Evolutionary conservation across 2,888 invertebrate species (phyloP).

Genomic region (Subacronicta megacephala): DNA sequence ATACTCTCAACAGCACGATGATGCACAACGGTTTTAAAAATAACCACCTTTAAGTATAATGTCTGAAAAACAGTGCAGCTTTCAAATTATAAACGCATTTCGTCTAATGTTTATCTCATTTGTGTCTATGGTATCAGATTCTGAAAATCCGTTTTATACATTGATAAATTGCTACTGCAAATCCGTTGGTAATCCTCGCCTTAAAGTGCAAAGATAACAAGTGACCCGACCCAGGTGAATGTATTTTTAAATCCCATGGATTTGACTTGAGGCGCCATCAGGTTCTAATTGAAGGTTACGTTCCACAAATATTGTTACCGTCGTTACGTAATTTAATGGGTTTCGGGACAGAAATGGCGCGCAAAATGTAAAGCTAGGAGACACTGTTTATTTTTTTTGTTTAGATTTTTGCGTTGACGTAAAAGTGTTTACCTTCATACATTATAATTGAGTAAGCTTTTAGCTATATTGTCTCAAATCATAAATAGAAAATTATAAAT

Average conservation of each 20-base stretch:
- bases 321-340: constrained; percentile 39
- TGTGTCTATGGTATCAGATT: constrained; percentile 4
- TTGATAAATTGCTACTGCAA: constrained; percentile 34
- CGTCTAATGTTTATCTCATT: constrained; percentile 16
- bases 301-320: constrained; percentile 41
- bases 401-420: no score
- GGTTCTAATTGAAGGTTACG: constrained; percentile 53
- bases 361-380: no score
- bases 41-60: no score
- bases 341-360: constrained; percentile 5
- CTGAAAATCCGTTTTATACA: constrained; percentile 11
- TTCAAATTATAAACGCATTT: constrained; percentile 13
- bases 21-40: no score
- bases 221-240: constrained; percentile 54
- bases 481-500: no score
- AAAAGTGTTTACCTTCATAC: no score
- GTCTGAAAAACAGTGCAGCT: no score
- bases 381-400: background rate
- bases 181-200: constrained; percentile 27
- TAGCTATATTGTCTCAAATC: no score
- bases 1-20: no score
- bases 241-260: constrained; percentile 60
- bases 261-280: constrained; percentile 41
- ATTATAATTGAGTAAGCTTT: no score
- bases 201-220: constrained; percentile 32